phyloP scores from a whole-genome alignment of 2,113 vertebrate genomes.

The Platycercus adscitus region DNA sequence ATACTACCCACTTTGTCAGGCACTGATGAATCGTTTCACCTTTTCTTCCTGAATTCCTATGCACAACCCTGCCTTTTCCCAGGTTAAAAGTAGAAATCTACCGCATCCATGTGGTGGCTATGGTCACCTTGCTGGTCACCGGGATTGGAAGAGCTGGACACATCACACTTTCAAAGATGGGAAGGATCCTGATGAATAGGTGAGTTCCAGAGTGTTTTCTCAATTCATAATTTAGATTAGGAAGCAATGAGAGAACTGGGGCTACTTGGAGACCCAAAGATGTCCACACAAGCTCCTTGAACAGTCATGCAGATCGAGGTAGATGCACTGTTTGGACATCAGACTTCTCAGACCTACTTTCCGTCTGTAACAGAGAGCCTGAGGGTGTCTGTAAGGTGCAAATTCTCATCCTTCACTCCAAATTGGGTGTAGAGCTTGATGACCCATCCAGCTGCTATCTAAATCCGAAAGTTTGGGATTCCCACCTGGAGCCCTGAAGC shows the following conservation, averaged over 20 bases:
- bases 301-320: neutral
- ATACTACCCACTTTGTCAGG: too few relatives aligned
- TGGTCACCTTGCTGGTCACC: neutral
- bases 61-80: neutral
- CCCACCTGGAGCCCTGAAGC: neutral
- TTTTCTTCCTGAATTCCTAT: neutral
- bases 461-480: neutral
- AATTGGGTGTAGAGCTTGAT: neutral
- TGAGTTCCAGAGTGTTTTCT: neutral
- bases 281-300: neutral
- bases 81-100: neutral
- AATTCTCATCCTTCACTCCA: neutral
- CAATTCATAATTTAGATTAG: neutral
- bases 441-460: neutral
- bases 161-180: neutral
- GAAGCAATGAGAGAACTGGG: neutral
- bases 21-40: neutral
- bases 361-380: neutral
- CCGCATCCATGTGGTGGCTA: fast-evolving
- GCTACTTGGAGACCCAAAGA: neutral
- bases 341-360: neutral
- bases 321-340: neutral
- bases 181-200: neutral
- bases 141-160: neutral
- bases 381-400: neutral